A percentile compares a stretch with the other conserved stretches of the same genome.
phyloP scores from a whole-genome alignment of 1,140 invertebrate species.

The Sycobia sp. region DNA sequence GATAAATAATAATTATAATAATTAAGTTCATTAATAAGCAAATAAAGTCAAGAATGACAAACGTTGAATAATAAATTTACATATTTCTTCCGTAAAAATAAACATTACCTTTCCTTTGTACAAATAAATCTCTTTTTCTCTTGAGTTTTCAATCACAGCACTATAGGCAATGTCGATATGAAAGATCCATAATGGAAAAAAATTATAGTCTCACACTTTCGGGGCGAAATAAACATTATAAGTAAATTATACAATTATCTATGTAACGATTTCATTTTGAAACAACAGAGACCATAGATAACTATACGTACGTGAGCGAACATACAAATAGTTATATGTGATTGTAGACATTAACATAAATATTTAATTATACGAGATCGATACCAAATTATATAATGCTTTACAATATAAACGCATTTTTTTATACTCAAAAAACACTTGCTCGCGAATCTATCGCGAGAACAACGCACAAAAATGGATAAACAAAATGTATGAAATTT shows the following conservation, averaged over 20 bases:
- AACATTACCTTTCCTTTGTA: constrained; percentile 15
- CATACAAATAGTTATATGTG: not conserved
- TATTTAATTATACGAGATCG: constrained; percentile 9
- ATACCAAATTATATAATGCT: constrained; percentile 3
- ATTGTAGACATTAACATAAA: constrained; percentile 1
- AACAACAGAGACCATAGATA: too few relatives aligned
- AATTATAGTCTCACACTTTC: not conserved
- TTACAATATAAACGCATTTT: constrained; percentile 9
- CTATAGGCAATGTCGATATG: constrained; percentile 9
- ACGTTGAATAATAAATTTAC: constrained; percentile 25
- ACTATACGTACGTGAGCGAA: not conserved
- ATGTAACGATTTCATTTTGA: constrained; percentile 3
- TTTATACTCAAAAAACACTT: constrained; percentile 10
- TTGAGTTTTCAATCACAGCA: constrained; percentile 23
- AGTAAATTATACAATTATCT: constrained; percentile 6
- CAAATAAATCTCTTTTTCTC: constrained; percentile 22
- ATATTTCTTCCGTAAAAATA: constrained; percentile 13
- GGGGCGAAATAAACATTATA: not conserved
- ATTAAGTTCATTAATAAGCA: not conserved
- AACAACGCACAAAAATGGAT: constrained; percentile 11
- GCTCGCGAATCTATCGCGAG: constrained; percentile 13
- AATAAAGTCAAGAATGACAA: constrained; percentile 17
- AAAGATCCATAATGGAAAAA: constrained; percentile 14
- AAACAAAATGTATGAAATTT: constrained; percentile 17
- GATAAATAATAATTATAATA: constrained; percentile 11